Base-by-base conservation (phyloP, 92 coral and sea anemone genomes). In the Ricordea florida region DNA sequence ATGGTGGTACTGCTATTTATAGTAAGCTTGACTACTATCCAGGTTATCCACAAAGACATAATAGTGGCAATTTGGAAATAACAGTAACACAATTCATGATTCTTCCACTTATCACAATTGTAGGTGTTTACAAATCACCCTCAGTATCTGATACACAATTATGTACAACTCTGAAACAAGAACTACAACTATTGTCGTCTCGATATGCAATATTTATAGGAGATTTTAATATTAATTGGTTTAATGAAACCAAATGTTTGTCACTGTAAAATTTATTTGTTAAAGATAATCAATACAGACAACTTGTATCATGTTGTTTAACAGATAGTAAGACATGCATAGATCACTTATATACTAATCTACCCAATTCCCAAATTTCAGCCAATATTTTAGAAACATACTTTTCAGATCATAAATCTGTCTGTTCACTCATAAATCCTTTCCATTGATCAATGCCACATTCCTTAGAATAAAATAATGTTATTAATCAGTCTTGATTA, bases 1-100 rank as follows among this genome's bases (percentile, higher is more conserved):
- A 10, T 45, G 85, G 85, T n/a, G 86, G 79, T 10, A 68, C 75
- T 51, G 72, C 72, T 15, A 41, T 79, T 0, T 79, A 68, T 26
- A 76, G 61, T 44, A 15, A 59, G 13, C 16, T 62, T 18, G 62
- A 48, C 3, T 44, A 37, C 36, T 5, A 20, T 24, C 74, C 83
- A 17, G 81, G 81, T 11, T 74, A 58, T 74, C 72, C 72, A 74
- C 37, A 57, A 22, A 36, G 70, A 42, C 50, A 32, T 9, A 72
- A 72, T 30, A 57, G 23, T 14, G 57, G 57, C 27, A 69, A 69
- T 11, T 56, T 72, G 56, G 70, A 72, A 17, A 15, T 38, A 14
- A 72, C 80, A 24, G 13, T 58, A 40, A 30, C 44, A 52, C 57
- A 30, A 32, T 69, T 30, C 18, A 18, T 74, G 81, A n/a, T n/a